Conservation (phyloP, 1,140 invertebrate species). For the Scaptomyza montana region DNA sequence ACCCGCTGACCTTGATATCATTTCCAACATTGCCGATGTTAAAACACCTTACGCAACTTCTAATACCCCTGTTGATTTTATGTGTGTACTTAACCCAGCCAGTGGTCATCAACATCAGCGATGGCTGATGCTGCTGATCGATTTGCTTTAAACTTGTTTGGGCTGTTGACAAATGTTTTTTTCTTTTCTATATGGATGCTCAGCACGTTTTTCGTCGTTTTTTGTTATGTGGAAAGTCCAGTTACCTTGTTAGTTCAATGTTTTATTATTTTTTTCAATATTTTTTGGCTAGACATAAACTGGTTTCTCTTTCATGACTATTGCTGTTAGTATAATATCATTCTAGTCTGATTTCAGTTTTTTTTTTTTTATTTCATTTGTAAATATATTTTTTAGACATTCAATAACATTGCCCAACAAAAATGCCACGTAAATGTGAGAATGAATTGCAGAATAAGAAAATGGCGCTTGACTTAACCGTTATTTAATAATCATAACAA, state of each 20-base stretch:
- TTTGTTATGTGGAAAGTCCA: conserved; percentile 56
- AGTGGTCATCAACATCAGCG: conserved; percentile 40
- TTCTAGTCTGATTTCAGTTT: conserved; percentile 46
- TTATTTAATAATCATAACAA: conserved; percentile 76
- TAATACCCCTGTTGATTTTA: conserved; percentile 71
- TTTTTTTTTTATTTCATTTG: conserved; percentile 18
- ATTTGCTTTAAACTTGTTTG: conserved; percentile 60
- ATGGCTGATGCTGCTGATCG: conserved; percentile 43
- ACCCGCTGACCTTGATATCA: conserved; percentile 75
- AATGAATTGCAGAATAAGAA: conserved; percentile 75
- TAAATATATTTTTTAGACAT: conserved; percentile 34
- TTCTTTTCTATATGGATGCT: conserved; percentile 30
- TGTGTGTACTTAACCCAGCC: conserved; percentile 67
- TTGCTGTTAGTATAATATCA: conserved; percentile 48
- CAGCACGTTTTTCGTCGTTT: conserved; percentile 43
- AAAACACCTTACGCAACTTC: conserved; percentile 70
- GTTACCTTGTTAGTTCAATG: conserved; percentile 50
- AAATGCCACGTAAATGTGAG: conserved; percentile 62
- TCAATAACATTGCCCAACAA: conserved; percentile 54
- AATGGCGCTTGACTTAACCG: conserved; percentile 76
- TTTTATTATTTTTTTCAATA: conserved; percentile 49
- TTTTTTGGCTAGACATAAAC: conserved; percentile 61
- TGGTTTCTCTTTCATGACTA: conserved; percentile 28
- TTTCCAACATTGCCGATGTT: conserved; percentile 68
- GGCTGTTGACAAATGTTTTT: conserved; percentile 59